Percentiles rank a stretch among this genome's conserved stretches.
phyloP scores from a whole-genome alignment of 64 coral and sea anemone genomes.

The Cladopsammia gracilis region DNA sequence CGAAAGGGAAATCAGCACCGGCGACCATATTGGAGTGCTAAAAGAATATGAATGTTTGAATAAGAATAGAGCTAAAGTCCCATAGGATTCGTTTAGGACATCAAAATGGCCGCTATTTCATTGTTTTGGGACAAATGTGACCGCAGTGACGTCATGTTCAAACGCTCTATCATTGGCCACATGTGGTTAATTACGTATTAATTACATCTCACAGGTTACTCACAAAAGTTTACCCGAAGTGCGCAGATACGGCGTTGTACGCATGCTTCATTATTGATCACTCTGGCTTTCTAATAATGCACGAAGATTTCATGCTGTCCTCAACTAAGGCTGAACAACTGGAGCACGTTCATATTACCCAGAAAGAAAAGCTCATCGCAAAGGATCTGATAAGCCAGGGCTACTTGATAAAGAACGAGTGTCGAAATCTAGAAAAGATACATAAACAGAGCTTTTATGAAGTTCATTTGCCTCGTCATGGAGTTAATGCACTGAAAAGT shows the following conservation, averaged over 20 bases:
- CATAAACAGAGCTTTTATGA: constrained; percentile 57
- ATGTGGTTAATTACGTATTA: no score
- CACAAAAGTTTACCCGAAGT: constrained; percentile 21
- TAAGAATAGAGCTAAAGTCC: no score
- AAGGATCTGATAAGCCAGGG: constrained; percentile 35
- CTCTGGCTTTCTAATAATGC: constrained; percentile 45
- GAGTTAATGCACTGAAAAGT: neutral
- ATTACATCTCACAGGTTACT: constrained; percentile 11
- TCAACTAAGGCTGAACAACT: neutral
- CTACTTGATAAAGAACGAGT: constrained; percentile 12
- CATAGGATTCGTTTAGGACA: no score
- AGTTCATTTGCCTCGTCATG: neutral
- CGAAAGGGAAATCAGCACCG: no score
- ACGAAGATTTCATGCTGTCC: constrained; percentile 23
- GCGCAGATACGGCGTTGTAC: constrained; percentile 5
- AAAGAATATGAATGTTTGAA: no score
- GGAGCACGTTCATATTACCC: constrained; percentile 57
- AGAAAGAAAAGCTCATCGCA: constrained; percentile 40
- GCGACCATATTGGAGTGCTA: no score
- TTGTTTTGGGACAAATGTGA: no score
- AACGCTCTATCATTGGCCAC: neutral
- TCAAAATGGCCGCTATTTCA: no score
- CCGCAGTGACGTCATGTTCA: no score
- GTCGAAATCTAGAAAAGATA: constrained; percentile 13
- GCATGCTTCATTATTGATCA: constrained; percentile 57